A percentile compares a stretch with the other conserved stretches of the same genome.
These are phyloP conservation scores for Abscondita cerata DNA, from an alignment of 2,888 invertebrate genomes.

Conservation along the genomic window DNA sequence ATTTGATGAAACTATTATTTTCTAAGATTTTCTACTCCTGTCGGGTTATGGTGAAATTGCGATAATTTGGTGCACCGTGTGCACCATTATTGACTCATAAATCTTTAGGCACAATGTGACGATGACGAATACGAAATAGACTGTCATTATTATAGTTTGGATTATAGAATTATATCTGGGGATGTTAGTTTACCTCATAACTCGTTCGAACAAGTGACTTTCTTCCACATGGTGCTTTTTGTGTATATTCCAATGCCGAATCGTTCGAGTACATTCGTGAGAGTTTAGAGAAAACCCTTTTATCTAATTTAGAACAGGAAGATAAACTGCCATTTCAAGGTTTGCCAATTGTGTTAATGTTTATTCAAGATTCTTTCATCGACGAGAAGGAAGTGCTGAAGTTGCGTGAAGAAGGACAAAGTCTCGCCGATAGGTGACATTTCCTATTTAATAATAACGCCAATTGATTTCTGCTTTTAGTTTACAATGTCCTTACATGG, in stretches of 20 bases:
- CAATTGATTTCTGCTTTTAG: constrained; percentile 59
- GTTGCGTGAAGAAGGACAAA: constrained; percentile 88
- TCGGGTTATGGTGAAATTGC: too few species aligned
- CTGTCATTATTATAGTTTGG: constrained; percentile 80
- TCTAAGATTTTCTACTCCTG: too few species aligned
- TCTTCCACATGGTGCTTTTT: constrained; percentile 89
- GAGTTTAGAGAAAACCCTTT: constrained; percentile 88
- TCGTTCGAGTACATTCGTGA: constrained; percentile 91
- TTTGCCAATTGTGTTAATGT: constrained; percentile 88
- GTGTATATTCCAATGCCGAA: constrained; percentile 89
- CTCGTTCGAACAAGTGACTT: constrained; percentile 86
- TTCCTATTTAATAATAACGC: background rate
- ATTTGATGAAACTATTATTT: too few species aligned
- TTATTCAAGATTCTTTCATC: constrained; percentile 83
- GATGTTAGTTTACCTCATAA: constrained; percentile 83
- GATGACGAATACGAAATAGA: constrained; percentile 85
- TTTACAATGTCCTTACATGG: constrained; percentile 86
- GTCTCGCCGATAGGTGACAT: constrained; percentile 81
- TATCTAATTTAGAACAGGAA: constrained; percentile 89
- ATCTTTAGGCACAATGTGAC: constrained; percentile 77
- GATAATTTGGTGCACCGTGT: background rate
- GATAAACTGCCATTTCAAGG: constrained; percentile 87
- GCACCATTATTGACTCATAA: constrained; percentile 10
- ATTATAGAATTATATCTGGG: constrained; percentile 86
- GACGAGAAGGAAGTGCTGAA: constrained; percentile 86